phyloP scores from a whole-genome alignment of 2,888 invertebrate genomes.

The Zeuzera pyrina region DNA sequence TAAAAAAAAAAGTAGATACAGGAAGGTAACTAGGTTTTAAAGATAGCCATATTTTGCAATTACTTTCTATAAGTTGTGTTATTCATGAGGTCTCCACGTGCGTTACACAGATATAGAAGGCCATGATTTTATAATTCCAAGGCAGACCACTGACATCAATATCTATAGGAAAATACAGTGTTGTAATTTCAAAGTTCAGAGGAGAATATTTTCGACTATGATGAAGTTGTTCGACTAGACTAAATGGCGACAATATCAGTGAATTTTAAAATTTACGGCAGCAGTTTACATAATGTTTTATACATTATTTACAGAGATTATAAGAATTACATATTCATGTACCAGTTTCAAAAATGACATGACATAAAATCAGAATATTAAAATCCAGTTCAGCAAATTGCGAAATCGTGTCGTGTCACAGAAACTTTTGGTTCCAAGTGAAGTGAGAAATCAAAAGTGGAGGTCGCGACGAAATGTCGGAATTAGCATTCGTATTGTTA shows the following conservation, averaged over 20 bases:
- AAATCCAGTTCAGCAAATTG: conserved; percentile 21
- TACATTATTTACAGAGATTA: background rate
- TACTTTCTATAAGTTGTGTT: too few species aligned
- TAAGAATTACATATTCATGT: conserved; percentile 1
- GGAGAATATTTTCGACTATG: background rate
- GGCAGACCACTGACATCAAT: conserved; percentile 47
- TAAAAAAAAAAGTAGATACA: too few species aligned
- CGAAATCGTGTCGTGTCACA: conserved; percentile 33
- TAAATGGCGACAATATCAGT: conserved; percentile 14
- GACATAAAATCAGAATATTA: conserved; percentile 23
- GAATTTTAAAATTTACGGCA: background rate
- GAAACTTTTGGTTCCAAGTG: conserved; percentile 34
- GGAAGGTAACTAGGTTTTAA: too few species aligned
- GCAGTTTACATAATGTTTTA: background rate
- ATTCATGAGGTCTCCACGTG: conserved; percentile 45
- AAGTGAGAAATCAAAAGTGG: conserved; percentile 44
- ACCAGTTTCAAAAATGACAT: conserved; percentile 12
- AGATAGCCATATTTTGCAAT: too few species aligned
- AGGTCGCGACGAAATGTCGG: conserved; percentile 45
- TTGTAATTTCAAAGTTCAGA: background rate
- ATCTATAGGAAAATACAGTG: conserved; percentile 27
- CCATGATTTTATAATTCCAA: conserved; percentile 29
- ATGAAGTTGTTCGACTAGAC: conserved; percentile 11
- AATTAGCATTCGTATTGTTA: conserved; percentile 49
- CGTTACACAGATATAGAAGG: conserved; percentile 36